Evolutionary conservation across 2,797 vertebrate genomes (phyloP), one percentile per base, ranked within the genome.

Genomic region (Holocentrus rufus): DNA sequence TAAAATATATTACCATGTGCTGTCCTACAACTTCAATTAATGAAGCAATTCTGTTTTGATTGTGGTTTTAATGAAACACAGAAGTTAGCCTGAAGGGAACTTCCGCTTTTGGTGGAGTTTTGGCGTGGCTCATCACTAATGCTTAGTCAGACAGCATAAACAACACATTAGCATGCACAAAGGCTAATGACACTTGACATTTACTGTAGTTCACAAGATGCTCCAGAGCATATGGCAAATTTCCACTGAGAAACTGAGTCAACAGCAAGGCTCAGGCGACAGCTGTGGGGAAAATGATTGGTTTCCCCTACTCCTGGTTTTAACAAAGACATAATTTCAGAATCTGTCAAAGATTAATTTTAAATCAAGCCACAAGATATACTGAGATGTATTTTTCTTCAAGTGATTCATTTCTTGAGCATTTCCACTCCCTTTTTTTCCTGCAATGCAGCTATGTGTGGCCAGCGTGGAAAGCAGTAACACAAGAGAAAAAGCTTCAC

Each of bases 121-220:
- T 71, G 63, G n/a, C 14, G 1, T 69, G 65, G 61, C 22, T 80
- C 70, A 59, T 84, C 65, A 62, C 76, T 80, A 84, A 77, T 81
- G 77, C 79, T 80, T 76, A 82, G 82, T 86, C 87, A 87, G 73
- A 87, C 74, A 72, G 84, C 82, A 74, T 70, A 77, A 85, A 71
- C 74, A 78, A 76, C 79, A 85, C 86, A 91, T 92, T 91, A 89
- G 78, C 74, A 91, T 89, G 84, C 86, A 79, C 66, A 89, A 81
- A 74, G 78, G 71, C 77, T 79, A 83, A 84, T 81, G 85, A 84
- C 87, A 87, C 87, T 91, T 92, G 90, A 92, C 90, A 92, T 91
- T 92, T 87, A 87, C 79, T 87, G 87, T 86, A 86, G 88, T 91
- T 91, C 89, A 91, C 79, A 72, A 87, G 87, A 89, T 81, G 88